Evolutionary conservation across 2,797 vertebrate species (phyloP).

Genomic region (Columba guinea): DNA sequence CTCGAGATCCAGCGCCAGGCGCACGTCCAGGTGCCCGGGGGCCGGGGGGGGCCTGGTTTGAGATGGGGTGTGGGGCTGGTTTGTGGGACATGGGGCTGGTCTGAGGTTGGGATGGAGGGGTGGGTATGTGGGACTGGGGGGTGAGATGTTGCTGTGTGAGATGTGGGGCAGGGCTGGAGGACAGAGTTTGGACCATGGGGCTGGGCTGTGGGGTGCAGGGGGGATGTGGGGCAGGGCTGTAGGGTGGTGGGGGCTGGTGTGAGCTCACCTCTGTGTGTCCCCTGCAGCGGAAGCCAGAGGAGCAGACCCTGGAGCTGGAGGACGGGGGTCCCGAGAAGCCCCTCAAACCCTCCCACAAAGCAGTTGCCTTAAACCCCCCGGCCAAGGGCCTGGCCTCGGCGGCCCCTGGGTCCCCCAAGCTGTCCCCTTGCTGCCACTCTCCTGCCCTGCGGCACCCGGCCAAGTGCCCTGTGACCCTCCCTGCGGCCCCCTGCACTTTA

Average conservation of each 20-base stretch:
- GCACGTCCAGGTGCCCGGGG: neutral
- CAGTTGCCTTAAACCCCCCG: conserved; percentile 86
- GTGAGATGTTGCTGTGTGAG: neutral
- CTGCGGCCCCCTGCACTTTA: conserved; percentile 86
- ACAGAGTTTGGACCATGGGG: neutral
- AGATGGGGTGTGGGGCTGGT: too few relatives aligned
- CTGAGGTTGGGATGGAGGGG: neutral
- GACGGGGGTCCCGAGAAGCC: conserved; percentile 85
- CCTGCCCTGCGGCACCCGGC: conserved; percentile 82
- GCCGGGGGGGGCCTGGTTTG: neutral
- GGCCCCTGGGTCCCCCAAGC: conserved; percentile 78
- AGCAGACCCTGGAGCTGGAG: conserved; percentile 83
- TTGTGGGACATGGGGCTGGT: neutral
- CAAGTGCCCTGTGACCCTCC: conserved; percentile 77
- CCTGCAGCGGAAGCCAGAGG: conserved; percentile 86
- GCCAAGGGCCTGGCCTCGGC: conserved; percentile 80
- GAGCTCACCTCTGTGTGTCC: neutral
- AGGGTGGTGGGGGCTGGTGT: accelerated
- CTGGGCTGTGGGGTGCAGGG: neutral
- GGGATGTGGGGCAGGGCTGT: too few relatives aligned
- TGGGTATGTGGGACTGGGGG: neutral
- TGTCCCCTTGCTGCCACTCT: conserved; percentile 92
- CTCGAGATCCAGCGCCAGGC: conserved; percentile 39
- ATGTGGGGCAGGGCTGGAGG: neutral
- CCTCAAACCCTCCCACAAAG: conserved; percentile 85